Evolutionary conservation across 64 coral and sea anemone genomes (phyloP).

Genomic region (Trachythela sp.): DNA sequence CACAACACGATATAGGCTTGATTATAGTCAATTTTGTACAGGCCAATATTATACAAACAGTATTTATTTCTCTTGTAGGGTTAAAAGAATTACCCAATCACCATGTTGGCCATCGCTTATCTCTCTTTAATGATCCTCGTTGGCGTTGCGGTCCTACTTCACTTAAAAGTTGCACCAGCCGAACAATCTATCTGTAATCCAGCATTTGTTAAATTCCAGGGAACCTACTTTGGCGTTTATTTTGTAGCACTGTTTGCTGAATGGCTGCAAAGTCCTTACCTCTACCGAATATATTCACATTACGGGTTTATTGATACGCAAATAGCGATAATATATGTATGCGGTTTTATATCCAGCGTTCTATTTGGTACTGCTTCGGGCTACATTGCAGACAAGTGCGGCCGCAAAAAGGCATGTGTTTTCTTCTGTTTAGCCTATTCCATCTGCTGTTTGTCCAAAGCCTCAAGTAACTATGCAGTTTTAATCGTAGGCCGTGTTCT

Average conservation of each 20-base stretch:
- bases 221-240: slow-evolving; percentile 80
- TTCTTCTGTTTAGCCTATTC: slow-evolving; percentile 86
- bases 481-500: slow-evolving; percentile 78
- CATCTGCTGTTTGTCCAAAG: slow-evolving; percentile 78
- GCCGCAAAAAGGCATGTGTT: slow-evolving; percentile 91
- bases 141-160: slow-evolving; percentile 50
- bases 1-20: too few species aligned
- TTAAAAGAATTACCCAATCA: too few species aligned
- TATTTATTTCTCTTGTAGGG: not conserved
- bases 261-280: slow-evolving; percentile 86
- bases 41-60: not conserved
- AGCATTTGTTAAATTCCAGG: slow-evolving; percentile 79
- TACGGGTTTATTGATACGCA: slow-evolving; percentile 96
- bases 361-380: slow-evolving; percentile 81
- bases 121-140: slow-evolving; percentile 52
- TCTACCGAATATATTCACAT: slow-evolving; percentile 89
- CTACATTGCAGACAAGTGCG: slow-evolving; percentile 75
- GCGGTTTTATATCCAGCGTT: slow-evolving; percentile 89
- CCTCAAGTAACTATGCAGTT: slow-evolving; percentile 79
- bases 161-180: slow-evolving; percentile 51
- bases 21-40: too few species aligned
- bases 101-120: slow-evolving; percentile 88
- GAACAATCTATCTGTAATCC: slow-evolving; percentile 67
- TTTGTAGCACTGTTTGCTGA: slow-evolving; percentile 90
- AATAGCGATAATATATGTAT: slow-evolving; percentile 91